Evolutionary conservation across 2,797 vertebrate species (phyloP).

Genomic region (Mormyrops attenuatus): DNA sequence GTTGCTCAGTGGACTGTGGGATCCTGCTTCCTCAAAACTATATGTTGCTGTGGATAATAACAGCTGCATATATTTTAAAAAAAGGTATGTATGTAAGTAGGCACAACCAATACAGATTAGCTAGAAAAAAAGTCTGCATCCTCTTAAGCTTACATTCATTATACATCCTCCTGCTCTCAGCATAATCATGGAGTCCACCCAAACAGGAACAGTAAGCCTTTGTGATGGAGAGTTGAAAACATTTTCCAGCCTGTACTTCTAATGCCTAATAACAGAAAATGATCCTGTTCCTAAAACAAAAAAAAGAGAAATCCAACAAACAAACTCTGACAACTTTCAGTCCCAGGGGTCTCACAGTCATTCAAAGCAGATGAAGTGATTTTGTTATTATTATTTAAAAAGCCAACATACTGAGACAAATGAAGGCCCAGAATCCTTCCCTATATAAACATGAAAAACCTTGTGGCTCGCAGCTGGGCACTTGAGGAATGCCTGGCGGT

Average conservation of each 20-base stretch:
- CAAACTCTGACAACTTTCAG: constrained; percentile 49
- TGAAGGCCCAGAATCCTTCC: constrained; percentile 56
- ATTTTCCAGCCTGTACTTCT: background rate
- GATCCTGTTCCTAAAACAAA: constrained; percentile 30
- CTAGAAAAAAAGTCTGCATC: background rate
- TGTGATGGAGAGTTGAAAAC: background rate
- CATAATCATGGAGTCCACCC: background rate
- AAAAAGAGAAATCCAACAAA: constrained; percentile 46
- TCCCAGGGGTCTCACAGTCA: constrained; percentile 52
- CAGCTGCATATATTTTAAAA: background rate
- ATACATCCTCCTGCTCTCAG: background rate
- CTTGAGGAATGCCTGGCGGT: constrained; percentile 57
- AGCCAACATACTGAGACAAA: constrained; percentile 52
- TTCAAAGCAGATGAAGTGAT: constrained; percentile 54
- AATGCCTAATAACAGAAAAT: background rate
- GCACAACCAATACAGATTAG: background rate
- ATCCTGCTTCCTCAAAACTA: background rate
- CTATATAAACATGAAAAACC: constrained; percentile 60
- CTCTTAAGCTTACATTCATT: background rate
- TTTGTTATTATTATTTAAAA: constrained; percentile 53
- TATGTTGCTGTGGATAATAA: background rate
- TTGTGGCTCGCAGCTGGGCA: constrained; percentile 52
- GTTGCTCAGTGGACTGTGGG: background rate
- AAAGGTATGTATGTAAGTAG: background rate
- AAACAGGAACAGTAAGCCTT: background rate